Conservation (phyloP, 2,888 invertebrate species). For the Clanis bilineata region DNA sequence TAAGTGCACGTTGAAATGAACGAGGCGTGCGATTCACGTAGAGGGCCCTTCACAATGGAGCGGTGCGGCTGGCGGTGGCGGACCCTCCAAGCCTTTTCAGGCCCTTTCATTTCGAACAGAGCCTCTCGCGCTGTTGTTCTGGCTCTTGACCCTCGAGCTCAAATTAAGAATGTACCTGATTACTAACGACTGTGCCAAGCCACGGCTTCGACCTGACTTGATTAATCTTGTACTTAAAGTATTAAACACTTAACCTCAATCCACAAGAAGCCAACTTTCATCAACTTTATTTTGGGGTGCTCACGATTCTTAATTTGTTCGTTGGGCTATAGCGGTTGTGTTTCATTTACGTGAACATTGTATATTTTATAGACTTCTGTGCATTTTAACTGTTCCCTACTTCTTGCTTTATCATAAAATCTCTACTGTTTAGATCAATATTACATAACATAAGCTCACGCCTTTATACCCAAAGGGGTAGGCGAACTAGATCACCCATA, state of each 20-base stretch:
- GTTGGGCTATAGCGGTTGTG: too few relatives aligned
- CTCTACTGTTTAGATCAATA: too few relatives aligned
- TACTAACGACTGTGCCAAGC: not conserved
- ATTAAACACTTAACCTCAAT: not conserved
- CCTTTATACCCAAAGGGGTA: too few relatives aligned
- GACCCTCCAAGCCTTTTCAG: conserved; percentile 27
- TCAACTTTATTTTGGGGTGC: not conserved
- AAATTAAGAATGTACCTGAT: conserved; percentile 38
- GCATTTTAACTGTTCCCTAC: too few relatives aligned
- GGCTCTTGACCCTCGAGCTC: conserved; percentile 38
- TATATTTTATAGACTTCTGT: too few relatives aligned
- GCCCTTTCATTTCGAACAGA: conserved; percentile 36
- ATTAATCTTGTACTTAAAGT: not conserved
- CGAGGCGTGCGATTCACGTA: conserved; percentile 33
- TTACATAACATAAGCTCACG: too few relatives aligned
- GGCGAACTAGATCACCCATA: too few relatives aligned
- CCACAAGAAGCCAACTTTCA: not conserved
- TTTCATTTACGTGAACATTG: too few relatives aligned
- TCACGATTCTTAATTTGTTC: not conserved
- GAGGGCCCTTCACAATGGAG: conserved; percentile 27
- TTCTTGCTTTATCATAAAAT: too few relatives aligned
- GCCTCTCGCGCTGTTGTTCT: conserved; percentile 10
- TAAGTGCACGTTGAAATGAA: conserved; percentile 21
- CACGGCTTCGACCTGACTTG: not conserved
- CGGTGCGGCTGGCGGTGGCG: conserved; percentile 14